Evolutionary conservation across 2,797 vertebrate species (phyloP).

Genomic region (Liasis olivaceus): DNA sequence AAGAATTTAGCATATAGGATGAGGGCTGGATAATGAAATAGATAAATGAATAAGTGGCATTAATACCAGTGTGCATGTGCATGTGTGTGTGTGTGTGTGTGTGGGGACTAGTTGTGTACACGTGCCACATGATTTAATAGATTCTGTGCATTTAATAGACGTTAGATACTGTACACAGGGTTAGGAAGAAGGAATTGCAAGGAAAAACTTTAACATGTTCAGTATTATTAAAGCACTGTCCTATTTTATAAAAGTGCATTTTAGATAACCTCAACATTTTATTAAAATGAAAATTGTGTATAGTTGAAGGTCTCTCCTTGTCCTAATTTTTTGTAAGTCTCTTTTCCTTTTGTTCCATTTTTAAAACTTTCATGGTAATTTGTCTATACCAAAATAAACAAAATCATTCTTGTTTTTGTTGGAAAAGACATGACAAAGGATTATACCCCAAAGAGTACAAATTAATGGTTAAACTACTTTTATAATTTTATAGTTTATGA

Average conservation of each 20-base stretch:
- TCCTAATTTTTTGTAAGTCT: background rate
- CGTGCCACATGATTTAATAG: background rate
- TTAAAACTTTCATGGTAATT: background rate
- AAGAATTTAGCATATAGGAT: too few species aligned
- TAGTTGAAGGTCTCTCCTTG: background rate
- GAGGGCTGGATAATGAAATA: too few species aligned
- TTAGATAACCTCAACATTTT: background rate
- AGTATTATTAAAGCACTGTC: background rate
- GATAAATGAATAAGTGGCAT: background rate
- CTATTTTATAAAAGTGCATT: background rate
- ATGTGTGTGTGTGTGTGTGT: too few species aligned
- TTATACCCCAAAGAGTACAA: too few species aligned
- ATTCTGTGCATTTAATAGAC: background rate
- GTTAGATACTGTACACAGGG: background rate
- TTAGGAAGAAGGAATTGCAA: background rate
- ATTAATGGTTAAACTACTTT: too few species aligned
- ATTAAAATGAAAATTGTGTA: background rate
- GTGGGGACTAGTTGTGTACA: background rate
- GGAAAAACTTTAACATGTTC: background rate
- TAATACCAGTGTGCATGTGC: background rate
- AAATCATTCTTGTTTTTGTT: background rate
- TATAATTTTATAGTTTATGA: too few species aligned
- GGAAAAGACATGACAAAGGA: too few species aligned
- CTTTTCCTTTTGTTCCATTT: background rate
- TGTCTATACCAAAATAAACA: accelerated